phyloP scores from a whole-genome alignment of 2,113 vertebrate genomes.

The Centropristis striata region DNA sequence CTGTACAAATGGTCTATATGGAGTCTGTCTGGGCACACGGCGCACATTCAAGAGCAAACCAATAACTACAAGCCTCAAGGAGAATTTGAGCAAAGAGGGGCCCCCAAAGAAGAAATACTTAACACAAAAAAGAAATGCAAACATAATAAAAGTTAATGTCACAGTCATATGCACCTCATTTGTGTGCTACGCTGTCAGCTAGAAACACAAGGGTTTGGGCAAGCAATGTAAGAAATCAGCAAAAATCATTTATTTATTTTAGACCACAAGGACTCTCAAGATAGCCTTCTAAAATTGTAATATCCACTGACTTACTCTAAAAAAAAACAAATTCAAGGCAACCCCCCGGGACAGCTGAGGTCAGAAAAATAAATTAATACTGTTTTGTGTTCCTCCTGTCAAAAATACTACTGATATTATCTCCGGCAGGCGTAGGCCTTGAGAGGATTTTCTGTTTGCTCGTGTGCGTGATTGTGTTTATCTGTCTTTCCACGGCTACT shows the following conservation, averaged over 20 bases:
- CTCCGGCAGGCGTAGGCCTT: no score
- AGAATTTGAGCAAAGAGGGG: background rate
- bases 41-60: background rate
- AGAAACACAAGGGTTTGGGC: conserved; percentile 5
- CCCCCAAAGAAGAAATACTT: background rate
- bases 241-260: background rate
- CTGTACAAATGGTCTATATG: no score
- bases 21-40: background rate
- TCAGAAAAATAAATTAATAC: background rate
- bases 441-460: no score
- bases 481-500: no score
- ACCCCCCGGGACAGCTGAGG: background rate
- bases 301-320: background rate
- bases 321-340: background rate
- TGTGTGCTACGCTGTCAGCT: background rate
- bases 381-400: background rate
- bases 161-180: background rate
- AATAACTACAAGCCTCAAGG: background rate
- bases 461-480: no score
- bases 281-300: background rate
- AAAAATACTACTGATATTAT: no score
- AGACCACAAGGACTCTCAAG: background rate
- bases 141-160: conserved; percentile 20
- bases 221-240: background rate
- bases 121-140: background rate